Base-by-base conservation (phyloP, 2,888 invertebrate species). In the Drosophila anceps region DNA sequence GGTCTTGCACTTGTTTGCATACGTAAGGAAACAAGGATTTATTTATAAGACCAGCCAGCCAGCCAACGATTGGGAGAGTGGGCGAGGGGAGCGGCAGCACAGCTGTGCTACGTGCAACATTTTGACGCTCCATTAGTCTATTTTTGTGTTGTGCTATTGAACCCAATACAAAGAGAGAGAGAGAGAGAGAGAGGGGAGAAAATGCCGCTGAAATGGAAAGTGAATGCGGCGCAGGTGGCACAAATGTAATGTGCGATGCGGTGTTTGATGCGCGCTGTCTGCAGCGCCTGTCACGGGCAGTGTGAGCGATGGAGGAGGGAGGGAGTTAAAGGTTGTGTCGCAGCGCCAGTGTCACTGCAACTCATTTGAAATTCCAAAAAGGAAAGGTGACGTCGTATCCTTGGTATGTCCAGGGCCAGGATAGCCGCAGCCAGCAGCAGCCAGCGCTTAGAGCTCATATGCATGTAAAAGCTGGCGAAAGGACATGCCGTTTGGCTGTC, bases 121-220 rank as follows among this genome's bases (percentile, higher is more conserved):
- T 68, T 66, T 67, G 67, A 53, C 59, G 67, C 54, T 64, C 82
- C 81, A 87, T 77, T 81, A 76, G 77, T 88, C 85, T 88, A 85
- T 88, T 84, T 84, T 57, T 69, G 81, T 74, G 73, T 48, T 81
- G 86, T 86, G 86, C 84, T 87, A 87, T 87, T 87, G 86, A 88
- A 87, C 86, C 84, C 89, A 79, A 76, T 69, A 64, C 61, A 60
- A 57, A 55, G 64, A n/a, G 33, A 37, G 24, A 15, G 20, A 15
- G 33, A 24, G 51, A 5, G 55, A 59, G 60, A 59, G 67, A 5
- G 20, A 29, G n/a, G 24, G 24, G 24, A 24, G 2, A 24, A 24
- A 20, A 58, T 59, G 48, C 39, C 48, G 46, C 43, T 24, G 69
- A 79, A 74, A 82, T 50, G 58, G 89, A 81, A 83, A 76, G 73